Percentiles rank a stretch among this genome's conserved stretches.
phyloP scores from a whole-genome alignment of 1,140 invertebrate genomes.

The Plodia interpunctella region DNA sequence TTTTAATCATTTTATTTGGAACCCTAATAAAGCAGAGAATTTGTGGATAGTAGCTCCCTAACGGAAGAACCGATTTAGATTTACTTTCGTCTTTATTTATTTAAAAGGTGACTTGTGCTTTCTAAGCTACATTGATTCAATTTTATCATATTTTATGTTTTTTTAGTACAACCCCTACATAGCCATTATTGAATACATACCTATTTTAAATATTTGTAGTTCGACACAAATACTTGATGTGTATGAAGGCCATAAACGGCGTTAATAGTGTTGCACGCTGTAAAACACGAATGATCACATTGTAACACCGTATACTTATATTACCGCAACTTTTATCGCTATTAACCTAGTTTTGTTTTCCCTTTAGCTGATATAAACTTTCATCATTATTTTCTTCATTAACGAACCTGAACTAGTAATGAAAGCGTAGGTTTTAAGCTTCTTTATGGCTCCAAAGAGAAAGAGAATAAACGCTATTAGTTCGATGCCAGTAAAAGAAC shows the following conservation, averaged over 20 bases:
- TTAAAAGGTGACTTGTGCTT: too few relatives aligned
- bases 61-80: too few relatives aligned
- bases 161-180: too few relatives aligned
- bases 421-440: neutral
- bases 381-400: neutral
- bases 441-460: neutral
- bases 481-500: too few relatives aligned
- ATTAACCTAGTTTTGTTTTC: slow-evolving; percentile 1
- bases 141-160: too few relatives aligned
- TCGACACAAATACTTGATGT: neutral
- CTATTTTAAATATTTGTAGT: too few relatives aligned
- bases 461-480: neutral
- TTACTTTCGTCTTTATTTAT: too few relatives aligned
- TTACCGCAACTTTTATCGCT: neutral
- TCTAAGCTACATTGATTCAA: too few relatives aligned
- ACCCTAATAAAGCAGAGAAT: too few relatives aligned
- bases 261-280: neutral
- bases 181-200: too few relatives aligned
- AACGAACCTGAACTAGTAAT: neutral
- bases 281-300: neutral
- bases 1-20: too few relatives aligned
- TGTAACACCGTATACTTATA: neutral
- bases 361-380: neutral
- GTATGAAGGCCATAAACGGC: neutral
- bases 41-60: too few relatives aligned